Base-by-base conservation (phyloP, 2,888 invertebrate genomes). In the Leptogaster cylindrica region DNA sequence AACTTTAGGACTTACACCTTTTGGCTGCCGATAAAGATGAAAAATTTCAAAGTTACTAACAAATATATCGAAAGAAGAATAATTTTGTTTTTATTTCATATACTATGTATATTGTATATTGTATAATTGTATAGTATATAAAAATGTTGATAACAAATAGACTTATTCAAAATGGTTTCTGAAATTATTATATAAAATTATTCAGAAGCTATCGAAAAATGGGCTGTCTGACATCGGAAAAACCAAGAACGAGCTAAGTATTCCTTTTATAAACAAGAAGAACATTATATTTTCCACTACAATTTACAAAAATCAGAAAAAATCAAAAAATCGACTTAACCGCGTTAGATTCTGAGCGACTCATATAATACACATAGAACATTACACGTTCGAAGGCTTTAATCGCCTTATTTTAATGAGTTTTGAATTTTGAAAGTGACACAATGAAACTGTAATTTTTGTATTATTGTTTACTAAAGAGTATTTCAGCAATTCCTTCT, bases 301-400 rank as follows among this genome's bases (percentile, higher is more conserved):
- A 16, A 52, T 33, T 33, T n/a, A 18, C 18, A 14, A 20, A 20
- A 20, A 20, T 48, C 20, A 48, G 23, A 48, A 25, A 51, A 51
- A 27, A 25, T 51, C n/a, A 51, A 51, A 51, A 51, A 23, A n/a
- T 51, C 27, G 51, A 51, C 51, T 51, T 27, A 51, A 51, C 27
- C 51, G 27, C 28, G 28, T 51, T 51, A 28, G 27, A n/a, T 51
- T 51, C 51, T 51, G 51, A 51, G 27, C 27, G 51, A 16, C 51
- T 51, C 14, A 52, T 14, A n/a, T n/a, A n/a, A n/a, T n/a, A n/a
- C n/a, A n/a, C n/a, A n/a, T n/a, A n/a, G n/a, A n/a, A n/a, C n/a
- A n/a, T n/a, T n/a, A n/a, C n/a, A n/a, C n/a, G n/a, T n/a, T n/a
- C n/a, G n/a, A n/a, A n/a, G n/a, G n/a, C n/a, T n/a, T n/a, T n/a